Base-by-base conservation (phyloP, 2,888 invertebrate species). In the Parnassius mnemosyne region DNA sequence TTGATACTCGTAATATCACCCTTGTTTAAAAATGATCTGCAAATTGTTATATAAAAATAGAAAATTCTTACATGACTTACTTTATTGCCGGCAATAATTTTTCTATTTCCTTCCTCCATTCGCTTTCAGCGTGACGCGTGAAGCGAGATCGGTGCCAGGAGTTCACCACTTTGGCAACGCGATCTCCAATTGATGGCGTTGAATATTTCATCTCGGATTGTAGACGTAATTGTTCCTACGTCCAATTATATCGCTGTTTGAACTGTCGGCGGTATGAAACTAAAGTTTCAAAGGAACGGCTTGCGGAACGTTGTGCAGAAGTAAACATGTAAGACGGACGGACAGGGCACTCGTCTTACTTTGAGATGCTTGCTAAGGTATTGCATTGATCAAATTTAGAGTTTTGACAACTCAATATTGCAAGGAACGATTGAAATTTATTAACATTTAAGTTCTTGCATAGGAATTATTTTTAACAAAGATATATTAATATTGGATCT, bases 211-310 rank as follows among this genome's bases (percentile, higher is more conserved):
- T 54, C 16, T 46, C 46, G 41, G 41, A n/a, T 54, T 34, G 13
- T 42, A 50, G 41, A 58, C 53, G 53, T 63, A 46, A 59, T 55
- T 55, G 58, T 63, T 58, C 7, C 44, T 11, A 46, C 42, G 46
- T 62, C 57, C 65, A 68, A 68, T 63, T 71, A 66, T 62, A 66
- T 34, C 53, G 13, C 13, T 49, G 56, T 68, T 67, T 66, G 65
- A 66, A 63, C 64, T 66, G 65, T 65, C 66, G 59, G 65, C 57
- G 56, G 51, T 61, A 52, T 55, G 64, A 61, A 61, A 57, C 51
- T 64, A 53, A 62, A 61, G 64, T 66, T 68, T 69, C 64, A 65
- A 65, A 66, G 66, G 64, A 58, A 58, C 20, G 34, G 13, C 56
- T 10, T 52, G 34, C n/a, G 34, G 34, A 55, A 63, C 57, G 46